A percentile compares a stretch with the other conserved stretches of the same genome.
Conservation (phyloP, 2,888 invertebrate genomes). For the Aspidiotus rigidus region DNA sequence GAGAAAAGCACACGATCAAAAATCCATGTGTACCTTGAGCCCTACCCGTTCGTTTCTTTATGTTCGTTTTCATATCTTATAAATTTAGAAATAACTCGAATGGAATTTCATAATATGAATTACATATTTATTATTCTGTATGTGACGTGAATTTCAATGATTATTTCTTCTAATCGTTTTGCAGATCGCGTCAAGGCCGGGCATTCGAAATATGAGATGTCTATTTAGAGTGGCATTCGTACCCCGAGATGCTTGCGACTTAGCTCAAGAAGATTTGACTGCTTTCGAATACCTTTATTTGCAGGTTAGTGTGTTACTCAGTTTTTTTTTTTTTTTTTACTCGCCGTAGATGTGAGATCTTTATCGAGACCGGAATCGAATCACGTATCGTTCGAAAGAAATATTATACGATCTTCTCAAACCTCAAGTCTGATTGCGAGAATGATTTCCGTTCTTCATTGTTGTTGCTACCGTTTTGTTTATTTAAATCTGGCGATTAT, state of each 20-base stretch:
- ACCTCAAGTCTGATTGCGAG: too few relatives aligned
- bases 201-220: conserved; percentile 80
- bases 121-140: conserved; percentile 6
- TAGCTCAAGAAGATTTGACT: conserved; percentile 72
- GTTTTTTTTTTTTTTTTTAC: too few relatives aligned
- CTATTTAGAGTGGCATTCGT: conserved; percentile 83
- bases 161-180: conserved; percentile 37
- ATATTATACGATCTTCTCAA: too few relatives aligned
- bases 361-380: too few relatives aligned
- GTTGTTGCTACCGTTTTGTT: too few relatives aligned
- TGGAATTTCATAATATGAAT: conserved; percentile 4
- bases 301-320: conserved; percentile 48
- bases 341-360: too few relatives aligned
- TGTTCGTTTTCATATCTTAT: neutral
- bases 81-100: neutral
- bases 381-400: too few relatives aligned
- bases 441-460: too few relatives aligned
- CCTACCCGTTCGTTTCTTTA: neutral
- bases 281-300: conserved; percentile 82
- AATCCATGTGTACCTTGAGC: too few relatives aligned
- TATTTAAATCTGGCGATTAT: too few relatives aligned
- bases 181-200: conserved; percentile 82
- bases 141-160: conserved; percentile 10
- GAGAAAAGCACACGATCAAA: too few relatives aligned
- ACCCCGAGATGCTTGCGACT: conserved; percentile 71